phyloP scores from a whole-genome alignment of 92 coral and sea anemone genomes.

The Desmophyllum pertusum region DNA sequence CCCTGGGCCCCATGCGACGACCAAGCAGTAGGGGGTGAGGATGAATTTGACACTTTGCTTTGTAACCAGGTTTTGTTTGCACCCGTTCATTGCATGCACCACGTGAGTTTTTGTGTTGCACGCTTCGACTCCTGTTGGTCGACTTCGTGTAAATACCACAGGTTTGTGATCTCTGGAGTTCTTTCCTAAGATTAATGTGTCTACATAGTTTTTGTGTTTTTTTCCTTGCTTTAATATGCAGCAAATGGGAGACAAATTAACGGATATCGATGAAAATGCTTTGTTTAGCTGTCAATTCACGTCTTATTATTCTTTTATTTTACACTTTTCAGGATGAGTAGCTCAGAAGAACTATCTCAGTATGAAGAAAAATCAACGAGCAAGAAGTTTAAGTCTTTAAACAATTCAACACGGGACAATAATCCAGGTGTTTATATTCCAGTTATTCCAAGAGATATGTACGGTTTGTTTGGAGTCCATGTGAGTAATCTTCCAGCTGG shows the following conservation, averaged over 20 bases:
- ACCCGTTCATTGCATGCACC: neutral
- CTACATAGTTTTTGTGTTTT: neutral
- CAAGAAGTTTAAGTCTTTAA: constrained; percentile 15
- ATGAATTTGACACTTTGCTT: neutral
- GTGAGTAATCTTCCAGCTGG: constrained; percentile 63
- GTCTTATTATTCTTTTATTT: neutral
- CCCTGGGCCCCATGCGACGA: neutral
- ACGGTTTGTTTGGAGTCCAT: constrained; percentile 69
- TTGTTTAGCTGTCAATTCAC: neutral
- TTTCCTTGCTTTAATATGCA: neutral
- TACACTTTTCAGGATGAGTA: constrained; percentile 41
- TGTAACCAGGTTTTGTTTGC: neutral
- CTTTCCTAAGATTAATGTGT: neutral
- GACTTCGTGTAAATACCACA: neutral
- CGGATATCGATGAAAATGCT: neutral
- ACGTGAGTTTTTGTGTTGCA: neutral
- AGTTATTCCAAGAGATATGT: constrained; percentile 57
- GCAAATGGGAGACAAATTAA: neutral
- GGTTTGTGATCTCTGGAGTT: constrained; percentile 11
- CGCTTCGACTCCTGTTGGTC: neutral
- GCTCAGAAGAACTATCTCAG: constrained; percentile 42
- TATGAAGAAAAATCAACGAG: constrained; percentile 1
- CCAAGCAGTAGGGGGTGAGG: no score
- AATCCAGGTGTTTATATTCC: no score
- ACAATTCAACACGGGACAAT: neutral